Conservation (phyloP, 2,113 vertebrate genomes). For the Porphyrio hochstetteri region DNA sequence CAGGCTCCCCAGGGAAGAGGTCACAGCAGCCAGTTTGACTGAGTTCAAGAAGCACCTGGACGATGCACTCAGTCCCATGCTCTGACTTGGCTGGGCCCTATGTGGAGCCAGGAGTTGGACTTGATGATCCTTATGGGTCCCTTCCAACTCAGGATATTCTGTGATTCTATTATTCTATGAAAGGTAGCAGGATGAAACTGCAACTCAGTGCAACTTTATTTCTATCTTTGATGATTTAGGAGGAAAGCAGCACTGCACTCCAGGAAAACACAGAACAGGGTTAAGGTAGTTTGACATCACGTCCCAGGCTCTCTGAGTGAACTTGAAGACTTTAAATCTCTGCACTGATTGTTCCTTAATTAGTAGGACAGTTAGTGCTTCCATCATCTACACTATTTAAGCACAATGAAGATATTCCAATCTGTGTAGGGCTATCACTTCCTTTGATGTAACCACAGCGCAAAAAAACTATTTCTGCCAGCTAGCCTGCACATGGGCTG, state of each 20-base stretch:
- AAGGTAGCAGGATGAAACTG: background rate
- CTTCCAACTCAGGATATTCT: no score
- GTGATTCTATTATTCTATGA: no score
- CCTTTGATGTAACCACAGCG: background rate
- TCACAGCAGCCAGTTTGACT: no score
- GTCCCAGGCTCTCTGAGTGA: background rate
- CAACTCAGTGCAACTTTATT: background rate
- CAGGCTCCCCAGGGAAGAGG: no score
- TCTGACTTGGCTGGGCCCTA: no score
- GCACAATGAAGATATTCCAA: background rate
- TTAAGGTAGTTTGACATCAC: background rate
- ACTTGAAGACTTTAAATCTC: background rate
- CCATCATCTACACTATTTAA: background rate
- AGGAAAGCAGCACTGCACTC: background rate
- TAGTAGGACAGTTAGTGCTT: background rate
- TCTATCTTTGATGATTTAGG: background rate
- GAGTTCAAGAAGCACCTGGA: no score
- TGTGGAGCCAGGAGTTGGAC: no score
- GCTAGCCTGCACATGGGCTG: background rate
- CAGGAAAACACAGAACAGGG: background rate
- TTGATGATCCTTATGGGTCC: no score
- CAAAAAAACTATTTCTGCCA: background rate
- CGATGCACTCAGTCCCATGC: no score
- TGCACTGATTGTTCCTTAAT: background rate
- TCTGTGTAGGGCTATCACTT: background rate